Evolutionary conservation across 2,888 invertebrate species (phyloP).

Genomic region (Pteria penguin): DNA sequence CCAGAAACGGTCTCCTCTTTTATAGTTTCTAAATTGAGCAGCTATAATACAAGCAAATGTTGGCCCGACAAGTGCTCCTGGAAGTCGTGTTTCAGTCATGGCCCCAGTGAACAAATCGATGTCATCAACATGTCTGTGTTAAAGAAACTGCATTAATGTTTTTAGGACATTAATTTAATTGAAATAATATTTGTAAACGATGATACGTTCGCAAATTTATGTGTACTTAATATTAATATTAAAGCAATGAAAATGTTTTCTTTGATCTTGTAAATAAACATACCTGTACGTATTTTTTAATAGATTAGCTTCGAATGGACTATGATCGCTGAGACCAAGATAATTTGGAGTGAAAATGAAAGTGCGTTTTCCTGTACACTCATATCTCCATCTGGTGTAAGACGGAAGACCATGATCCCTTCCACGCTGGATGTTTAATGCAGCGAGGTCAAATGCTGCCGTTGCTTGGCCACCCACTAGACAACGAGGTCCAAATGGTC

Average conservation of each 20-base stretch:
- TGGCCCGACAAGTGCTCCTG: conserved; percentile 3
- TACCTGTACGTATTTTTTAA: conserved; percentile 1
- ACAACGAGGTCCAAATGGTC: not conserved
- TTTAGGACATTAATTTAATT: too few species aligned
- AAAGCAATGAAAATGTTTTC: not conserved
- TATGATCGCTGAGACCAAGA: not conserved
- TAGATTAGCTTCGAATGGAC: not conserved
- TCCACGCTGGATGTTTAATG: conserved; percentile 10
- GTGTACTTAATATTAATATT: too few species aligned
- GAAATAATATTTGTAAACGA: too few species aligned
- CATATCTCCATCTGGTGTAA: not conserved
- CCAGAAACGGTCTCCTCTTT: not conserved
- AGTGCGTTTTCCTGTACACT: not conserved
- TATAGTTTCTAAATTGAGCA: not conserved
- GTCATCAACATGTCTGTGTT: not conserved
- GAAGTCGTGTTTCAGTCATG: not conserved
- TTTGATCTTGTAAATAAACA: too few species aligned
- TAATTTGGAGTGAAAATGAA: not conserved
- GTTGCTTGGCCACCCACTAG: not conserved
- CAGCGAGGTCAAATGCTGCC: conserved; percentile 3
- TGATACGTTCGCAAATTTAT: too few species aligned
- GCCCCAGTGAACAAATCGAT: not conserved
- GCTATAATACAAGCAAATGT: not conserved
- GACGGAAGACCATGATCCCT: conserved; percentile 15
- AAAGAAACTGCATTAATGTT: too few species aligned